A percentile compares a stretch with the other conserved stretches of the same genome.
Conservation (phyloP, 92 coral and sea anemone species). For the Phenganax marumi region DNA sequence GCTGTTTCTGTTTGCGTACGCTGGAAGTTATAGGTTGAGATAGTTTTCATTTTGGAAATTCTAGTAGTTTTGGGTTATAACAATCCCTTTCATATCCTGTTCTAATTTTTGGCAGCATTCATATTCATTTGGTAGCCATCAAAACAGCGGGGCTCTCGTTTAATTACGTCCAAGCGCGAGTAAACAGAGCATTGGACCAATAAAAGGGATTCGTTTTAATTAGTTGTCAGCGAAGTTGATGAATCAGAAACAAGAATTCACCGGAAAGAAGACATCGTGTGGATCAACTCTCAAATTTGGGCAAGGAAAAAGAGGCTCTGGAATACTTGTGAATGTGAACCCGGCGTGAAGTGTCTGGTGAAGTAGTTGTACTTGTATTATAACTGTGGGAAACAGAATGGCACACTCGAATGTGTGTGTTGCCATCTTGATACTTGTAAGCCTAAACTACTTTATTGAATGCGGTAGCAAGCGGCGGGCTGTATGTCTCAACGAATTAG, state of each 20-base stretch:
- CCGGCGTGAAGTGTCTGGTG: constrained; percentile 38
- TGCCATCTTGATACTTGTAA: constrained; percentile 37
- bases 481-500: constrained; percentile 32
- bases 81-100: constrained; percentile 9
- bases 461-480: constrained; percentile 36
- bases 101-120: constrained; percentile 25
- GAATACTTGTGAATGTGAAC: constrained; percentile 23
- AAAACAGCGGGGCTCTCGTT: constrained; percentile 43
- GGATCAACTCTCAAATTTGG: constrained; percentile 27
- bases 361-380: constrained; percentile 21
- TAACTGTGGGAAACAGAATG: constrained; percentile 40
- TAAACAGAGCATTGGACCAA: constrained; percentile 41
- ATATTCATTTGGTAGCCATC: constrained; percentile 41
- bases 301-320: constrained; percentile 13
- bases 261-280: constrained; percentile 47
- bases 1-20: constrained; percentile 37
- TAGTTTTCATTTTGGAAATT: constrained; percentile 14
- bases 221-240: constrained; percentile 48
- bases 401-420: constrained; percentile 21
- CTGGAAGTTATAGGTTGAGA: constrained; percentile 12
- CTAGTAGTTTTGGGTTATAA: constrained; percentile 8
- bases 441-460: constrained; percentile 31
- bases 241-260: constrained; percentile 42
- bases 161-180: constrained; percentile 47
- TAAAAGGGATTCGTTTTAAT: constrained; percentile 44